Conservation (phyloP, 1,140 invertebrate genomes). For the Plectrocnemia conspersa region DNA sequence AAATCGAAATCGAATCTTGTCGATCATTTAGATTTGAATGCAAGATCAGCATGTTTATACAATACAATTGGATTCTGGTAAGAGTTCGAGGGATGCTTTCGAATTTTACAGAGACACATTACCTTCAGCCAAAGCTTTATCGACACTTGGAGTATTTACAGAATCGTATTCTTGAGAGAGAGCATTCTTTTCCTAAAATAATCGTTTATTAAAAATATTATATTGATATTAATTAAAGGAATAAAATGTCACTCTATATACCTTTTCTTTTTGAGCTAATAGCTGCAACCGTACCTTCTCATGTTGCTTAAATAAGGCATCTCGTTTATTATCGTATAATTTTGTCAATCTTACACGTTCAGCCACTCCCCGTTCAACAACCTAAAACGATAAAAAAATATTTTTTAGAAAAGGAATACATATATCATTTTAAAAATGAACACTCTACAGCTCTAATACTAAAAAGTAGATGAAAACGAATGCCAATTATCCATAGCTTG, state of each 20-base stretch:
- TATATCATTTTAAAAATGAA: too few relatives aligned
- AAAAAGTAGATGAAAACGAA: too few relatives aligned
- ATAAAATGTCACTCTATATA: slow-evolving; percentile 39
- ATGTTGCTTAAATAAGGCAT: slow-evolving; percentile 71
- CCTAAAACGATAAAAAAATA: slow-evolving; percentile 41
- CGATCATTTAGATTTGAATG: slow-evolving; percentile 1
- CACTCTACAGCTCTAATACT: too few relatives aligned
- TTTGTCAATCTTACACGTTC: slow-evolving; percentile 72
- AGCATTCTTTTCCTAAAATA: slow-evolving; percentile 29
- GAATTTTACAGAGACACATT: slow-evolving; percentile 28
- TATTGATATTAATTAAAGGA: slow-evolving; percentile 7
- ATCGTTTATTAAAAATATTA: neutral
- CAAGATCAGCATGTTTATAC: neutral
- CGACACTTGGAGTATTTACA: slow-evolving; percentile 19
- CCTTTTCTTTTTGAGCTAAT: slow-evolving; percentile 66
- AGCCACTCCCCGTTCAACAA: slow-evolving; percentile 77
- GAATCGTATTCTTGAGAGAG: slow-evolving; percentile 30
- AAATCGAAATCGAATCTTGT: neutral
- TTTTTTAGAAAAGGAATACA: too few relatives aligned
- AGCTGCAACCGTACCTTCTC: slow-evolving; percentile 67
- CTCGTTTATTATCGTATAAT: slow-evolving; percentile 68
- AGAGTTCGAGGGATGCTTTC: neutral
- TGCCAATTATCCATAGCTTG: too few relatives aligned
- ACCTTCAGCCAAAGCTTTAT: slow-evolving; percentile 15
- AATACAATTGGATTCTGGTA: neutral